Evolutionary conservation across 2,888 invertebrate genomes (phyloP), one percentile per base, ranked within the genome.

Genomic region (Carterocephalus palaemon): DNA sequence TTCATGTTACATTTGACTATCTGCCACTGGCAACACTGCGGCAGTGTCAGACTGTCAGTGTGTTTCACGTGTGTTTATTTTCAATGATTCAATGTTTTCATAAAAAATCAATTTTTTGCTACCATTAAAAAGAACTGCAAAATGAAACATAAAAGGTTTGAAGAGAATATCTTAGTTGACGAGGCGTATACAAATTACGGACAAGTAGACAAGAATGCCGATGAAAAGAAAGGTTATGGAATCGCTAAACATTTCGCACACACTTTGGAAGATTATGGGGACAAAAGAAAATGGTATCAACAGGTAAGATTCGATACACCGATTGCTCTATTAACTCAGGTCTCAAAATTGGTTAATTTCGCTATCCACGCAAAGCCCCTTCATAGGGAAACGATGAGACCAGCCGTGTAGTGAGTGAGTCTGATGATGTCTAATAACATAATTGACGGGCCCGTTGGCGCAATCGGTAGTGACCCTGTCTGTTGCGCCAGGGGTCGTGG

Each of bases 281-380:
- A 86, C 33, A 80, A 83, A 51, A 88, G 87, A 67, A 92, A 92
- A 64, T 92, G 92, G 92, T 91, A 89, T 63, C 86, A 90, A 49
- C 89, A 90, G 75, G 89, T 90, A 80, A 63, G 53, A 51, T 19
- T 4, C 19, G 4, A 19, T 4, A 19, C 6, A 19, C 6, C 6
- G 4, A 19, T 19, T 3, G 3, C 4, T 19, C 3, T 19, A 19
- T 4, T 19, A 19, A 19, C n/a, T n/a, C n/a, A n/a, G n/a, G n/a
- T n/a, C n/a, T n/a, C n/a, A n/a, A n/a, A n/a, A n/a, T n/a, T n/a
- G n/a, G n/a, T n/a, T n/a, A n/a, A n/a, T n/a, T n/a, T n/a, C n/a
- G n/a, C n/a, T n/a, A n/a, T n/a, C n/a, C n/a, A n/a, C n/a, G n/a
- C n/a, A n/a, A n/a, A n/a, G n/a, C n/a, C n/a, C n/a, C n/a, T n/a